Base-by-base conservation (phyloP, 37 sponge, comb jelly and placozoan species). In the Spongilla lacustris region DNA sequence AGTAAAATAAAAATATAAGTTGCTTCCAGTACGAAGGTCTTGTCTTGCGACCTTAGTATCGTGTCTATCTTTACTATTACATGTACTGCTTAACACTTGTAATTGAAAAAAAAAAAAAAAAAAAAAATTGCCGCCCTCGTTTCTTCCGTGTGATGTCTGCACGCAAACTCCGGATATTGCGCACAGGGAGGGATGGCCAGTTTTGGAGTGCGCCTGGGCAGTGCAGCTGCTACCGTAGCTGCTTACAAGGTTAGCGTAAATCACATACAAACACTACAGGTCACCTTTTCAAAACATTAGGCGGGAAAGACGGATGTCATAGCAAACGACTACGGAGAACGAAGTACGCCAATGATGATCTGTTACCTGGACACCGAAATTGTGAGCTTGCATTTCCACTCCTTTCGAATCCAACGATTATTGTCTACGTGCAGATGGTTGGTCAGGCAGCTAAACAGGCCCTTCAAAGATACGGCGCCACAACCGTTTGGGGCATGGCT, bases 291-390 rank as follows among this genome's bases (percentile, higher is more conserved):
- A 10, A 46, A 46, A 46, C 46, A 10, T 10, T 38, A 84, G 85
- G 76, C 32, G 14, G 75, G 69, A 26, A 75, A 66, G 29, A 23
- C 34, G 26, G 85, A 84, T 22, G 77, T 84, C 5, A 34, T 84
- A 17, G 85, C 85, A 24, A 76, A 84, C 31, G 75, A 84, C 27
- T 29, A 67, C 25, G 85, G 85, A 23, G 85, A 84, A 77, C 75
- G 85, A 31, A 38, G 22, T 22, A 76, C 77, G n/a, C 85, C 85
- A 28, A 84, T 68, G 31, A 67, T 84, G 27, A 77, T 84, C 32
- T 67, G 77, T 2, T 84, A 84, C 77, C 26, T 29, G 30, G 68
- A 84, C 33, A 49, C 27, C 35, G 74, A 33, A 23, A 76, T 6
- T 12, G 85, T 84, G 32, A 48, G 75, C 28, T n/a, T n/a, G n/a